A percentile compares a stretch with the other conserved stretches of the same genome.
phyloP scores from a whole-genome alignment of 1,140 invertebrate genomes.

The Leptinotarsa defecta region DNA sequence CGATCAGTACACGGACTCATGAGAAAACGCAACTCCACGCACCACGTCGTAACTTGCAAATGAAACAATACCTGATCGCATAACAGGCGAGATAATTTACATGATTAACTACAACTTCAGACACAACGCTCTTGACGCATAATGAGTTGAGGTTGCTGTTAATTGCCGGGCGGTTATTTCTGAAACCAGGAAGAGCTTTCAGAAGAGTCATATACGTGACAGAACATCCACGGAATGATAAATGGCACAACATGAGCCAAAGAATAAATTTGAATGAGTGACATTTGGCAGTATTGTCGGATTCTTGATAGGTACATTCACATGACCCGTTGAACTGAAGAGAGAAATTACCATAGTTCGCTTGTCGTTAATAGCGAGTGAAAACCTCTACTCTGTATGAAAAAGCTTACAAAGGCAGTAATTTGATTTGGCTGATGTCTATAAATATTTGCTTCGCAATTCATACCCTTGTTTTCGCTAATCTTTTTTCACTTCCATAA shows the following conservation, averaged over 20 bases:
- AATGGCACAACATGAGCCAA: background rate
- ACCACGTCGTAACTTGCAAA: background rate
- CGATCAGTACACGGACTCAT: too few relatives aligned
- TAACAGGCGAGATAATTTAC: background rate
- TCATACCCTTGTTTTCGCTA: too few relatives aligned
- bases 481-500: too few relatives aligned
- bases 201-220: constrained; percentile 2
- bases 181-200: constrained; percentile 15
- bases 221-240: background rate
- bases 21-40: too few relatives aligned
- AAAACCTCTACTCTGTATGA: too few relatives aligned
- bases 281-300: too few relatives aligned
- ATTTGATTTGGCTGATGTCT: too few relatives aligned
- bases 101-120: constrained; percentile 6
- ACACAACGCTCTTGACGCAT: background rate
- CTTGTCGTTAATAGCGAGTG: too few relatives aligned
- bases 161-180: constrained; percentile 13
- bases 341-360: too few relatives aligned
- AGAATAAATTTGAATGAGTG: constrained; percentile 24
- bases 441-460: too few relatives aligned
- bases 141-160: constrained; percentile 11
- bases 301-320: background rate
- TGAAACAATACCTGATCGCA: background rate
- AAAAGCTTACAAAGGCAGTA: too few relatives aligned
- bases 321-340: background rate